Base-by-base conservation (phyloP, 2,797 vertebrate species). In the Craterocephalus amniculus region DNA sequence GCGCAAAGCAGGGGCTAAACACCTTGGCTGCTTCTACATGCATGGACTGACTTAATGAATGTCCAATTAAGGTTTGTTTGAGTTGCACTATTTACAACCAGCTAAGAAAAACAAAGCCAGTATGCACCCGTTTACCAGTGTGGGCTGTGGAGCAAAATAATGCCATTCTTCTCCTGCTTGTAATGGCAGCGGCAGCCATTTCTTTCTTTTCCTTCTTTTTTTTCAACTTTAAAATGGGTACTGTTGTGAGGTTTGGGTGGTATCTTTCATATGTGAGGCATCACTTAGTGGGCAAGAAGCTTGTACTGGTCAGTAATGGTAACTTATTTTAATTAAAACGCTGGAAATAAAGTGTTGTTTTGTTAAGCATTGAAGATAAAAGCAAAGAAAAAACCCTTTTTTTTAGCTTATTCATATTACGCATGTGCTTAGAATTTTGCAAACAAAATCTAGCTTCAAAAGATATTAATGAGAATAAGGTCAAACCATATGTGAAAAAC, bases 1-100 rank as follows among this genome's bases (percentile, higher is more conserved):
- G 62, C 60, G 61, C 70, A 63, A 54, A 75, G 43, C 29, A 45
- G 54, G 31, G 68, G 67, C 77, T 76, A 69, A 79, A 76, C 62
- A 72, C 71, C 31, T 76, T 10, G 27, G 32, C 67, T 64, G 18
- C 70, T 69, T 76, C 83, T 75, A 76, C 68, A 79, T 43, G 74
- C 70, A 77, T 60, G 63, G 36, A 64, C 70, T 63, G 59, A 79
- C 74, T 72, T 65, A 78, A 76, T 74, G 64, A 74, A 78, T 32
- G 65, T 77, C 76, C 70, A 80, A 72, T 83, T 80, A 80, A 76
- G 45, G 63, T 61, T 68, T 60, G 74, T 74, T 74, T 70, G 63
- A 74, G 56, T 65, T 58, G 35, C 59, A 40, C 56, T 80, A 48
- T 80, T 79, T 73, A 70, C 65, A 54, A 58, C 34, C 64, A 72